Percentiles rank a stretch among this genome's conserved stretches.
Conservation (phyloP, 2,888 invertebrate genomes). For the Epicampocera succincta region DNA sequence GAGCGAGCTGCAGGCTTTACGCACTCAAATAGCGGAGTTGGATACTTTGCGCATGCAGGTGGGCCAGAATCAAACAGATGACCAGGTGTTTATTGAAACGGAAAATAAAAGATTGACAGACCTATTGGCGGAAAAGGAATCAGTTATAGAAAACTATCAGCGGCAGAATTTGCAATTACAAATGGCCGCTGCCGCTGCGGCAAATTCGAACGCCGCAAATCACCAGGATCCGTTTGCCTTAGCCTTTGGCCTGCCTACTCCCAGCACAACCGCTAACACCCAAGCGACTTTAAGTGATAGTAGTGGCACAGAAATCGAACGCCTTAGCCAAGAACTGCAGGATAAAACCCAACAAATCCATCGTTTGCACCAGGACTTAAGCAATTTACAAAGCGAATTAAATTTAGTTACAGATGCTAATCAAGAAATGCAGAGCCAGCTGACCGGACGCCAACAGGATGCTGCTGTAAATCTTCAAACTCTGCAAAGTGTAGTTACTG, state of each 20-base stretch:
- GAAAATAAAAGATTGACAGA: constrained; percentile 84
- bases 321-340: constrained; percentile 63
- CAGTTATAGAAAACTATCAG: constrained; percentile 82
- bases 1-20: constrained; percentile 78
- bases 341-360: constrained; percentile 68
- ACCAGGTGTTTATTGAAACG: constrained; percentile 81
- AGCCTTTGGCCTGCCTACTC: constrained; percentile 63
- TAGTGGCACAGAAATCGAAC: constrained; percentile 57
- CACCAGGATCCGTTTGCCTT: constrained; percentile 67
- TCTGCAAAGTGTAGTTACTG: constrained; percentile 54
- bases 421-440: constrained; percentile 71
- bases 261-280: not conserved
- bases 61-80: constrained; percentile 82
- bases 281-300: constrained; percentile 4
- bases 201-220: constrained; percentile 42
- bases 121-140: constrained; percentile 82
- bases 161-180: constrained; percentile 79
- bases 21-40: constrained; percentile 79
- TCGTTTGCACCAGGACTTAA: constrained; percentile 70
- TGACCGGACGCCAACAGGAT: constrained; percentile 71
- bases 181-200: constrained; percentile 71
- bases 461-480: constrained; percentile 72
- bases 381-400: constrained; percentile 63
- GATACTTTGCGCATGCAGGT: constrained; percentile 79
- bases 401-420: constrained; percentile 68